Percentiles rank a stretch among this genome's conserved stretches.
Evolutionary conservation across 2,888 invertebrate species (phyloP).

Genomic region (Cataglyphis altisquamis): DNA sequence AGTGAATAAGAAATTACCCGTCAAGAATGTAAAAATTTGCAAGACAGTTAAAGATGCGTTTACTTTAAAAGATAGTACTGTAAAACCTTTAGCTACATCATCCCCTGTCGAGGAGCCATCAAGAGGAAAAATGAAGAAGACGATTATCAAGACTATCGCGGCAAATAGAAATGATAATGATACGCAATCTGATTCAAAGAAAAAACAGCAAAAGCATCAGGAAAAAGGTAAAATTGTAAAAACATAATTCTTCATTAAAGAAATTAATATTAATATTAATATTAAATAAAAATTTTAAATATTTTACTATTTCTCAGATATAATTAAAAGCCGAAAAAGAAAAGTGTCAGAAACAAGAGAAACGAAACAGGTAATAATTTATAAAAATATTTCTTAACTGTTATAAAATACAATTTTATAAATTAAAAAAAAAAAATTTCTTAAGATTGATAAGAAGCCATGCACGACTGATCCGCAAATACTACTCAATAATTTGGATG

Average conservation of each 20-base stretch:
- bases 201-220: conserved; percentile 50
- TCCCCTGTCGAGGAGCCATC: conserved; percentile 74
- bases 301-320: conserved; percentile 65
- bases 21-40: conserved; percentile 58
- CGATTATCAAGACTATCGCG: conserved; percentile 8
- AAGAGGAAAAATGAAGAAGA: conserved; percentile 61
- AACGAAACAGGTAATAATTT: conserved; percentile 72
- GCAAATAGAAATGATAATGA: conserved; percentile 42
- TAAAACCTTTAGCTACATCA: conserved; percentile 79
- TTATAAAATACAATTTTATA: background rate
- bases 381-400: conserved; percentile 10
- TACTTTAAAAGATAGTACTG: conserved; percentile 51
- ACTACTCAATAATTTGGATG: conserved; percentile 74
- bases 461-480: conserved; percentile 74
- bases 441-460: conserved; percentile 76
- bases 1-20: conserved; percentile 55
- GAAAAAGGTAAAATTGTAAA: conserved; percentile 56
- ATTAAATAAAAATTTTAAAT: conserved; percentile 30
- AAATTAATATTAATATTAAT: background rate
- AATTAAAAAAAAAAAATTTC: conserved; percentile 12
- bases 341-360: conserved; percentile 74
- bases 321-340: conserved; percentile 72
- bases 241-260: background rate
- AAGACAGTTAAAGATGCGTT: conserved; percentile 40
- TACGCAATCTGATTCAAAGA: conserved; percentile 38